Conservation (phyloP, 2,888 invertebrate species). For the Glaucopsyche alexis region DNA sequence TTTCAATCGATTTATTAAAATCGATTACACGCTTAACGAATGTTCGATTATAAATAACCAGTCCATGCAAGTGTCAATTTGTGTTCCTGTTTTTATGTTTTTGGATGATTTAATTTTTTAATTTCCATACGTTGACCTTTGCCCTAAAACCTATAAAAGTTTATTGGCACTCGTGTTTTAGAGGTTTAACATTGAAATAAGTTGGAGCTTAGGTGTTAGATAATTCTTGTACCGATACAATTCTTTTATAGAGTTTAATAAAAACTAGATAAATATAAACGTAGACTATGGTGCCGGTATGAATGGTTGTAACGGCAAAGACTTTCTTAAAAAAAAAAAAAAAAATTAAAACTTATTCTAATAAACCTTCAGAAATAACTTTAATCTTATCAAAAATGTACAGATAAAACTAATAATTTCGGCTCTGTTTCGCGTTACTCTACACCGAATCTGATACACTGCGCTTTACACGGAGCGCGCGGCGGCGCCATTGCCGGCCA, state of each 20-base stretch:
- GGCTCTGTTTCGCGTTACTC: background rate
- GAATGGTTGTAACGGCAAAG: too few relatives aligned
- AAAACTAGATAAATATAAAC: too few relatives aligned
- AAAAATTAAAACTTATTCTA: background rate
- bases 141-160: background rate
- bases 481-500: background rate
- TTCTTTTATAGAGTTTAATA: background rate
- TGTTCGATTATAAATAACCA: background rate
- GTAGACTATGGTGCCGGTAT: too few relatives aligned
- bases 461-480: constrained; percentile 17
- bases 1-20: constrained; percentile 1
- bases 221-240: background rate
- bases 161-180: background rate
- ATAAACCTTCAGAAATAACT: background rate
- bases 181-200: background rate
- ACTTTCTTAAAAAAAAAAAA: too few relatives aligned
- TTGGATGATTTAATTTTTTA: background rate
- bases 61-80: constrained; percentile 5
- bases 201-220: background rate
- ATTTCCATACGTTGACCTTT: background rate
- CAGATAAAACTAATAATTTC: background rate
- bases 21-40: constrained; percentile 24
- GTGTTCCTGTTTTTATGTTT: background rate
- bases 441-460: constrained; percentile 12
- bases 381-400: background rate